Conservation (phyloP, 2,888 invertebrate genomes). For the Magallana nippona region DNA sequence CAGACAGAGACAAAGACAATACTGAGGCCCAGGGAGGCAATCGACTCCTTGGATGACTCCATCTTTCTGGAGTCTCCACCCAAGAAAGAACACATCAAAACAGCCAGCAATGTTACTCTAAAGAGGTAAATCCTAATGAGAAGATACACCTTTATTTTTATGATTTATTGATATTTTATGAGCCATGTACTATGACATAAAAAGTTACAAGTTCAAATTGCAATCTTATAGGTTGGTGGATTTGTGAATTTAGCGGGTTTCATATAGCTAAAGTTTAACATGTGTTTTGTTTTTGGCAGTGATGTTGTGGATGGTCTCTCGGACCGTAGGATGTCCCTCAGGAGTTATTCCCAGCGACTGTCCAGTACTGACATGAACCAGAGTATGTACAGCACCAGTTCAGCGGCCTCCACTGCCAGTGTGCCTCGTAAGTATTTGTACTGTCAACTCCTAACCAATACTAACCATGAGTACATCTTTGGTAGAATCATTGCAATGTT, state of each 20-base stretch:
- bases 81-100: slow-evolving; percentile 24
- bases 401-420: slow-evolving; percentile 50
- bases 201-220: no score
- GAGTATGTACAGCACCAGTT: slow-evolving; percentile 57
- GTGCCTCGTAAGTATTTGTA: slow-evolving; percentile 57
- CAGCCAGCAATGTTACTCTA: slow-evolving; percentile 35
- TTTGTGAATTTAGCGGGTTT: no score
- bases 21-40: slow-evolving; percentile 8
- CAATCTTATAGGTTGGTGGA: no score
- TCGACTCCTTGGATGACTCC: slow-evolving; percentile 40
- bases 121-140: slow-evolving; percentile 24
- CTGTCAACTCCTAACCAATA: no score
- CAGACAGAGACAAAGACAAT: not conserved
- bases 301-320: not conserved
- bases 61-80: slow-evolving; percentile 37
- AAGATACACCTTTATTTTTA: not conserved
- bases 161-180: not conserved
- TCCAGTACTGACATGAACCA: slow-evolving; percentile 49
- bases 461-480: no score
- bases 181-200: no score
- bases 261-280: not conserved
- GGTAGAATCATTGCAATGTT: no score
- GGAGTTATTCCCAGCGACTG: slow-evolving; percentile 40
- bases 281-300: slow-evolving; percentile 13
- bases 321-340: slow-evolving; percentile 41